Base-by-base conservation (phyloP, 2,888 invertebrate genomes). In the Ecliptopera silaceata region DNA sequence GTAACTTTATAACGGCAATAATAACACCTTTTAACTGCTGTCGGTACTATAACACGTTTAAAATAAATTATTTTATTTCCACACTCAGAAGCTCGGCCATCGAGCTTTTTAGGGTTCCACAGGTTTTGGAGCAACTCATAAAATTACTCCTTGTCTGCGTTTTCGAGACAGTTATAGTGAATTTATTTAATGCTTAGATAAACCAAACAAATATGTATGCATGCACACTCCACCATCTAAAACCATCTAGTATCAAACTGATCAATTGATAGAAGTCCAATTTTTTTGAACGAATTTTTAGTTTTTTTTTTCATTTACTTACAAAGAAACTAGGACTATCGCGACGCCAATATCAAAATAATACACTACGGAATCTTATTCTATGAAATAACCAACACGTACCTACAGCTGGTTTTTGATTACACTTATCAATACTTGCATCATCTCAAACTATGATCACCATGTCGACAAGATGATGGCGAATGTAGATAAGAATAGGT, bases 1-100 rank as follows among this genome's bases (percentile, higher is more conserved):
- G 53, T 63, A 54, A 61, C 66, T 72, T 74, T 70, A 76, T 68
- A 59, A 58, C 63, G 54, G 59, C 54, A 56, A 66, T 66, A 69
- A 64, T 51, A 64, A 64, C 64, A 68, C 56, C 57, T 59, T 66
- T 66, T 65, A 66, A 68, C 45, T 63, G 60, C 60, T 58, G 59
- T 53, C 52, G 60, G 54, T 46, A 56, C 45, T 63, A 59, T 50
- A 59, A 48, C 53, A 46, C 54, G 49, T 70, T 64, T 67, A 63
- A 59, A 39, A 54, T 54, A 55, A 50, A 50, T 54, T 54, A 54
- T 50, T 54, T 58, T 46, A 59, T 59, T 59, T 54, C 54, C 18
- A 41, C 46, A 42, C 59, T 50, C 46, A 22, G 54, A 47, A 55
- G 54, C 54, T 59, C 50, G 59, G 13, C 20, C 48, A 50, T 42